Evolutionary conservation across 2,888 invertebrate species (phyloP), one percentile per base, ranked within the genome.

Genomic region (Phanerotoma sp.): DNA sequence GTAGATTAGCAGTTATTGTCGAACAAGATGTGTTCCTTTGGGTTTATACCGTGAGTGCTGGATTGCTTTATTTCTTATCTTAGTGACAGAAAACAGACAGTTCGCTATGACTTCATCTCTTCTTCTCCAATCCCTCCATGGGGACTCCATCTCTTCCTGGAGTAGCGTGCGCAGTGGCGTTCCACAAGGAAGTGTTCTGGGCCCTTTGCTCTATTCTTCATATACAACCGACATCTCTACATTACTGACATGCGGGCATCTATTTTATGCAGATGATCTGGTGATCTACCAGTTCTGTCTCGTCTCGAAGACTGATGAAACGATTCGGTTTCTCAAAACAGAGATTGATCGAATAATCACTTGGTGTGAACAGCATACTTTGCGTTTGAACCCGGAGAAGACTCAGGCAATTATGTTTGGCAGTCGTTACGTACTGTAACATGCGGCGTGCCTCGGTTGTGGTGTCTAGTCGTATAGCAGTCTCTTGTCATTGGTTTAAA

Each of bases 381-480:
- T 46, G 3, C 15, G 11, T 18, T 15, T 53, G 4, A 53, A 53
- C 16, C n/a, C 40, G 4, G 10, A 3, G 0, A 47, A 53, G 32
- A 32, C 47, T 3, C 28, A 53, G 15, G 47, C 32, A 5, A 16
- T 47, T n/a, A 53, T 53, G 11, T 7, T 28, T 3, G 53, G 53
- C 4, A 53, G 53, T 11, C 33, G n/a, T n/a, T n/a, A n/a, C n/a
- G n/a, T n/a, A n/a, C n/a, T 15, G 10, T 15, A 33, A n/a, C 33
- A 33, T 33, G 33, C 15, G 11, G 15, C 6, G 5, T 6, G 15
- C 11, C 33, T 6, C 3, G 1, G 1, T 10, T 33, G 33, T 33
- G n/a, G 6, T 15, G 13, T 10, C 4, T 1, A 16, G 3, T 7
- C 28, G 5, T 13, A 51, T 51, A 15, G 11, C 22, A 5, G 32